phyloP scores from a whole-genome alignment of 23 tunicate species.

The Clavelina lepadiformis region DNA sequence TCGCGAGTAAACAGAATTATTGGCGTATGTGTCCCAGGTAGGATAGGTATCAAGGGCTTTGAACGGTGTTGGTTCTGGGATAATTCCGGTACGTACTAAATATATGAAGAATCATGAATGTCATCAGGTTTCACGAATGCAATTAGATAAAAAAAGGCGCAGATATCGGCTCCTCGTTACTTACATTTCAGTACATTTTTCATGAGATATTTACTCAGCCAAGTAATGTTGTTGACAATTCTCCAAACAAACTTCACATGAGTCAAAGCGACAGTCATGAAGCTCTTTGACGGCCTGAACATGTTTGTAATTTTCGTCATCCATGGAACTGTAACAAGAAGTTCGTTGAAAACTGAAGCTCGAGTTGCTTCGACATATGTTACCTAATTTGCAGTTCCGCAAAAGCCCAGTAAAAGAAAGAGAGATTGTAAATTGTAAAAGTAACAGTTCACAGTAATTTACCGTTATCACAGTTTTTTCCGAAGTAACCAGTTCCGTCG shows the following conservation, averaged over 20 bases:
- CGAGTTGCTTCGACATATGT: too few relatives aligned
- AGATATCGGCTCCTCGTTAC: not conserved
- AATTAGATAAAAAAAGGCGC: not conserved
- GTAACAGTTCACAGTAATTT: conserved; percentile 2
- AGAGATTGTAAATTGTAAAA: not conserved
- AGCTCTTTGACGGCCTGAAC: conserved; percentile 24
- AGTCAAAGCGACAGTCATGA: conserved; percentile 7
- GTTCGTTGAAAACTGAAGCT: too few relatives aligned
- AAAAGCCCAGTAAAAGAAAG: not conserved
- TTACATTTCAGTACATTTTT: conserved; percentile 33
- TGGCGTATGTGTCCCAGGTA: conserved; percentile 33
- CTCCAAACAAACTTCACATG: conserved; percentile 34
- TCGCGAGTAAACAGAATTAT: conserved; percentile 39
- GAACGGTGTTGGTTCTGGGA: conserved; percentile 49
- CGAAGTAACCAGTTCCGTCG: conserved; percentile 42
- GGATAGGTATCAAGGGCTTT: conserved; percentile 35
- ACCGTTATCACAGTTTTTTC: conserved; percentile 41
- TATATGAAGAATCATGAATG: not conserved
- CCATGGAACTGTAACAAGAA: conserved; percentile 21
- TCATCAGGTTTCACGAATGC: not conserved
- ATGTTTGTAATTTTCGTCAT: conserved; percentile 26
- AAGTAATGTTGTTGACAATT: conserved; percentile 45
- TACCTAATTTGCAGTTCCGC: too few relatives aligned
- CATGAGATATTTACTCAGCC: conserved; percentile 32
- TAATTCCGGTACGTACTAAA: conserved; percentile 31